Conservation (phyloP, 2,888 invertebrate species). For the Pteria penguin region DNA sequence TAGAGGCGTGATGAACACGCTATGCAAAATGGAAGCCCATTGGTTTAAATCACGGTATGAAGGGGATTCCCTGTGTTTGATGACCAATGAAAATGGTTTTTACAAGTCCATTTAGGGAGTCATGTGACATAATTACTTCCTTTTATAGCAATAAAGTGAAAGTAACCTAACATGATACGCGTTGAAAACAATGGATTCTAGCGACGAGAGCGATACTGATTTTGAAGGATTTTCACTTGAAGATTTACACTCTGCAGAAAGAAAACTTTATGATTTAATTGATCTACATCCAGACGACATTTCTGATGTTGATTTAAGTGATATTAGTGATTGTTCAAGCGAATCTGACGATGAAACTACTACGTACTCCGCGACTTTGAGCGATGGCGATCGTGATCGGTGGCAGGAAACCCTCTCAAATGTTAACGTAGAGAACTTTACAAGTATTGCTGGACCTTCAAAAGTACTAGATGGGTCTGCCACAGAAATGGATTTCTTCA, state of each 20-base stretch:
- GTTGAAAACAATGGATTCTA: neutral
- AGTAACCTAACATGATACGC: too few species aligned
- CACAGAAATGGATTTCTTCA: neutral
- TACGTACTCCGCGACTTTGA: neutral
- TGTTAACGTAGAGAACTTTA: neutral
- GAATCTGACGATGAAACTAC: neutral
- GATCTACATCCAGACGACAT: conserved; percentile 1
- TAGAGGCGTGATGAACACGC: neutral
- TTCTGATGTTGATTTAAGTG: conserved; percentile 4
- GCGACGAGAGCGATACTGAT: neutral
- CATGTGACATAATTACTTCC: neutral
- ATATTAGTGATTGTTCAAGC: neutral
- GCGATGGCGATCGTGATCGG: neutral
- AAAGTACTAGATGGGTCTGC: neutral
- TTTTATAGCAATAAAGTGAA: neutral
- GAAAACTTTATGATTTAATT: neutral
- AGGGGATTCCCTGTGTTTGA: neutral
- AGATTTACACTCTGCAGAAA: neutral
- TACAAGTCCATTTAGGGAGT: neutral
- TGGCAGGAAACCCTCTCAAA: neutral
- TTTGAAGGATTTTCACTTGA: conserved; percentile 3
- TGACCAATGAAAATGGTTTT: neutral
- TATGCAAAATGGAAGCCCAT: neutral
- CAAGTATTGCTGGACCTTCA: neutral
- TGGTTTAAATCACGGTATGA: neutral